These are phyloP conservation scores for Serrognathus titanus DNA, from an alignment of 2,888 invertebrate species.

Conservation along the genomic window DNA sequence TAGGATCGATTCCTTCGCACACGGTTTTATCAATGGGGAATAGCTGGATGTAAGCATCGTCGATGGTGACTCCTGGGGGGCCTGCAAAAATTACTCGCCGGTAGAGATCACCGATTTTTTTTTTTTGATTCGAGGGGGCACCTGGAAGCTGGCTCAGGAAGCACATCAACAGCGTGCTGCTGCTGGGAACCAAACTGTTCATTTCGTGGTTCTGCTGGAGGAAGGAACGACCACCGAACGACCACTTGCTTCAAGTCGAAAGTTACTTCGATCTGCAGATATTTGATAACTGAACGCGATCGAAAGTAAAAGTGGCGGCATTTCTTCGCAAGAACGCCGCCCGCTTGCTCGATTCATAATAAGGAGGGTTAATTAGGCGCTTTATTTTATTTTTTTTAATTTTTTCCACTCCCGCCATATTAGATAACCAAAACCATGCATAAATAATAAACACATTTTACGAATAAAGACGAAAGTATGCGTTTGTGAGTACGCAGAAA, in stretches of 20 bases:
- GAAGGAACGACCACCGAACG: too few relatives aligned
- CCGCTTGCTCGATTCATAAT: too few relatives aligned
- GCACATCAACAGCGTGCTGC: conserved; percentile 19
- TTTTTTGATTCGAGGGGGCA: conserved; percentile 2
- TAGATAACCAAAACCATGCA: too few relatives aligned
- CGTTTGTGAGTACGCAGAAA: too few relatives aligned
- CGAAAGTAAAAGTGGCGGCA: conserved; percentile 1
- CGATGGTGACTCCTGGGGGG: conserved; percentile 57
- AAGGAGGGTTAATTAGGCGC: too few relatives aligned
- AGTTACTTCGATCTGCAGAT: not conserved
- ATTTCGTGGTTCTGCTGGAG: too few relatives aligned
- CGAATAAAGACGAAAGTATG: too few relatives aligned
- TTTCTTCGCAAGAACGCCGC: not conserved
- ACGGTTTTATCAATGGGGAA: conserved; percentile 58
- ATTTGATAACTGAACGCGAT: not conserved
- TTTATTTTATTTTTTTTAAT: too few relatives aligned
- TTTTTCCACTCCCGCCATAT: too few relatives aligned
- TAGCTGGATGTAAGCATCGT: conserved; percentile 56
- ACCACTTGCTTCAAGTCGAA: not conserved
- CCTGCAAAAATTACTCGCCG: conserved; percentile 43
- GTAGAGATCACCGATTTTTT: conserved; percentile 3
- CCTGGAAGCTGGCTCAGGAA: conserved; percentile 23
- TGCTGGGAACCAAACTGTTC: not conserved
- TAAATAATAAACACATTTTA: too few relatives aligned
- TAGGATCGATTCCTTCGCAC: conserved; percentile 54